Evolutionary conservation across 1,140 invertebrate genomes (phyloP).

Genomic region (Lordiphosa collinella): DNA sequence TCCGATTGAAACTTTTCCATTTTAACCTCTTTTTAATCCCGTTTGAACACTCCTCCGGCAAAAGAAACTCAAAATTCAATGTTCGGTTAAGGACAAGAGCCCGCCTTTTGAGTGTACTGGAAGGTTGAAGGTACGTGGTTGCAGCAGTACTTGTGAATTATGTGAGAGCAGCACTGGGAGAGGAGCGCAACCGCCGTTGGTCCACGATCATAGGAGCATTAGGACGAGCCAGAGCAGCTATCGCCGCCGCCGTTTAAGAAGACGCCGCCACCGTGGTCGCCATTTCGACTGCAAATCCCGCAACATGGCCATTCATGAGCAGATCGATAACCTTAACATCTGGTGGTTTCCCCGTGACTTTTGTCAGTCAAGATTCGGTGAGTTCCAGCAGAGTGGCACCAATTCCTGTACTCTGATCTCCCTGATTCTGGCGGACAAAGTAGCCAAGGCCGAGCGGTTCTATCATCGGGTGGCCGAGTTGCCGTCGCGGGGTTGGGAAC

Average conservation of each 20-base stretch:
- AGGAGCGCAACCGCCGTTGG: slow-evolving; percentile 7
- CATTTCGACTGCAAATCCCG: not conserved
- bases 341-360: slow-evolving; percentile 77
- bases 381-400: slow-evolving; percentile 67
- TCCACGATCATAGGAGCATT: slow-evolving; percentile 1
- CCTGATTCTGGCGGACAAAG: slow-evolving; percentile 67
- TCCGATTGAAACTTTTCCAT: slow-evolving; percentile 50
- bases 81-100: slow-evolving; percentile 51
- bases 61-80: slow-evolving; percentile 62
- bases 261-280: not conserved
- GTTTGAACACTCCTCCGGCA: slow-evolving; percentile 48
- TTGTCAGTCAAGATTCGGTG: slow-evolving; percentile 70
- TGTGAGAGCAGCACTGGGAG: slow-evolving; percentile 7
- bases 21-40: slow-evolving; percentile 6
- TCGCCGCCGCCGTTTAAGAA: not conserved
- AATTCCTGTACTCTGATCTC: slow-evolving; percentile 76
- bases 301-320: slow-evolving; percentile 67
- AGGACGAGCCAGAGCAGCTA: not conserved
- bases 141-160: not conserved
- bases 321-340: slow-evolving; percentile 72
- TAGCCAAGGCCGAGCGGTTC: slow-evolving; percentile 56
- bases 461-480: slow-evolving; percentile 48
- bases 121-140: slow-evolving; percentile 21
- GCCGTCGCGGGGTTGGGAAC: slow-evolving; percentile 56
- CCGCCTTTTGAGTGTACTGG: slow-evolving; percentile 53